Evolutionary conservation across 2,797 vertebrate species (phyloP), one percentile per base, ranked within the genome.

Genomic region (Adelosebastes latens): DNA sequence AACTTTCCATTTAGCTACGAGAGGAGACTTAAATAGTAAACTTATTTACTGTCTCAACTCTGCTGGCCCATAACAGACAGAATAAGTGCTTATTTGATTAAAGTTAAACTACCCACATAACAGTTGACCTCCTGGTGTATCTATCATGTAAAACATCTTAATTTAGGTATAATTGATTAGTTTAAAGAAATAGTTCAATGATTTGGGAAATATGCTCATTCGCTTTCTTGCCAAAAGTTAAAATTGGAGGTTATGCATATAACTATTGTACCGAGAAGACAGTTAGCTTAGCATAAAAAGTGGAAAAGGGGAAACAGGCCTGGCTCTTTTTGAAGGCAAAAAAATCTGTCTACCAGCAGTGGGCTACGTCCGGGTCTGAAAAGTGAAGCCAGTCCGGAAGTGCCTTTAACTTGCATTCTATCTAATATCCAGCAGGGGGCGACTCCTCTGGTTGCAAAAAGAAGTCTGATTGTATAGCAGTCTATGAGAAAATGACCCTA

Each of bases 1-100:
- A 77, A 77, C 64, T 80, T 88, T 80, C 72, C 80, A 63, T 71
- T 80, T 55, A 77, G 83, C 80, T 82, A 86, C 83, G 71, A 65
- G 68, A 90, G 65, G 13, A 87, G 60, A 77, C 59, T 74, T 66
- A 32, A 69, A 77, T 39, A 76, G 62, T 39, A 75, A 83, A 85
- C 20, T 0, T 39, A 77, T 77, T 55, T 55, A 46, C 79, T 39
- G 53, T 16, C 76, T 63, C 60, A 59, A 79, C 77, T 82, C 69
- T 27, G 76, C 71, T 63, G 75, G 68, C 77, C 78, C 53, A 32
- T 59, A 59, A 73, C 55, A 77, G 29, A 68, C 69, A 77, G 39
- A 87, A 62, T 60, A 81, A 87, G 79, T 82, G 80, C 77, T 85
- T 20, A 70, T 70, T 79, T 64, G 27, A 73, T 78, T 20, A 31